Percentiles rank a stretch among this genome's conserved stretches.
Conservation (phyloP, 2,113 vertebrate species). For the Caranx melampygus region DNA sequence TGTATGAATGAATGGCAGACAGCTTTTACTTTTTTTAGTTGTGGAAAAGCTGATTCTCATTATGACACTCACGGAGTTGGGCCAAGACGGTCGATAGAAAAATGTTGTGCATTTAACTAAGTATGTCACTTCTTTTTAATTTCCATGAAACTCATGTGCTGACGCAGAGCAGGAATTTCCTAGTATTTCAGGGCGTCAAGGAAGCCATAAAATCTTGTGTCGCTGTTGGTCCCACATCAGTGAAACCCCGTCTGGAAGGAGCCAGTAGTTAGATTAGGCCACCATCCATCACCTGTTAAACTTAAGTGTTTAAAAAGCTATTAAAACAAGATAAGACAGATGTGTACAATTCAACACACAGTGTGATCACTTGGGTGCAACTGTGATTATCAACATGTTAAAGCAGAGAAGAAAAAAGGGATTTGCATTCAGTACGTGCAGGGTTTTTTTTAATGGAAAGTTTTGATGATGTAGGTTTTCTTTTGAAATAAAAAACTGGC, state of each 20-base stretch:
- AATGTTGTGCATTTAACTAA: background rate
- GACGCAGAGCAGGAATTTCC: conserved; percentile 6
- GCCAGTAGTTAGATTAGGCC: conserved; percentile 74
- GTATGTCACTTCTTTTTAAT: background rate
- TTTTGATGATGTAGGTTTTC: no score
- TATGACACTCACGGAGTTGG: background rate
- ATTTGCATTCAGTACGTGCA: background rate
- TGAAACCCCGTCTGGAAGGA: conserved; percentile 47
- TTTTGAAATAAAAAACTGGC: no score
- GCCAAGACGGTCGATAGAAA: background rate
- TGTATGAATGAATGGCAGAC: background rate
- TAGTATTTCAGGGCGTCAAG: conserved; percentile 1
- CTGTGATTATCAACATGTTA: background rate
- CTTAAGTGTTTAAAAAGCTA: conserved; percentile 77
- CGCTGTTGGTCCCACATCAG: conserved; percentile 29
- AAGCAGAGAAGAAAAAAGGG: background rate
- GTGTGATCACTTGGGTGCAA: background rate
- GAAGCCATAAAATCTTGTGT: background rate
- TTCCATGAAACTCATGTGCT: background rate
- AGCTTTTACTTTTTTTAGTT: background rate
- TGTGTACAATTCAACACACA: conserved; percentile 48
- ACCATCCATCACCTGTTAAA: conserved; percentile 66
- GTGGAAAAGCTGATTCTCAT: background rate
- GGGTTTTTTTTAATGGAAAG: background rate
- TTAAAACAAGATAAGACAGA: conserved; percentile 72